Evolutionary conservation across 2,888 invertebrate genomes (phyloP).

Genomic region (Morpho deidamia): DNA sequence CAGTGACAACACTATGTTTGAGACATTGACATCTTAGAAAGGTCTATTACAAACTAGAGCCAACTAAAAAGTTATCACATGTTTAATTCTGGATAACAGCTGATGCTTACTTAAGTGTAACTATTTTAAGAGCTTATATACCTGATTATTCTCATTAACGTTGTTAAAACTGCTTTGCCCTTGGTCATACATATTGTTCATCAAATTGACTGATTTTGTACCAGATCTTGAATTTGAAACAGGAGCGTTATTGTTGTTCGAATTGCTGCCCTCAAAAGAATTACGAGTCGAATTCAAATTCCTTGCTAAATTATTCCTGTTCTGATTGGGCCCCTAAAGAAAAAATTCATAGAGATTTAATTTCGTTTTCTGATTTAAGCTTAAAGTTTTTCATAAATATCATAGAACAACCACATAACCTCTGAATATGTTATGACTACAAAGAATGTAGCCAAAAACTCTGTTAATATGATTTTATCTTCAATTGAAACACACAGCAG

Average conservation of each 20-base stretch:
- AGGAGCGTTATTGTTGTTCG: slow-evolving; percentile 59
- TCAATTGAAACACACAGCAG: no score
- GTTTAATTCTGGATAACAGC: not conserved
- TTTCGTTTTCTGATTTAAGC: no score
- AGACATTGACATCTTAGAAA: no score
- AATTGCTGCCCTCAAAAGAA: slow-evolving; percentile 56
- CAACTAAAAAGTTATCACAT: not conserved
- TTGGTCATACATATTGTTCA: slow-evolving; percentile 72
- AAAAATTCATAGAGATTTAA: not conserved
- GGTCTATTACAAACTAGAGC: no score
- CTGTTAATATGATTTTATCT: no score
- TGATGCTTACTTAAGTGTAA: not conserved
- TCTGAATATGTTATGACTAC: no score
- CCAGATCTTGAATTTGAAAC: slow-evolving; percentile 51
- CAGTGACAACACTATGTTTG: no score
- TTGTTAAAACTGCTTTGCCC: slow-evolving; percentile 63
- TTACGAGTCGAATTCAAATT: slow-evolving; percentile 66
- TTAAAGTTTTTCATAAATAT: no score
- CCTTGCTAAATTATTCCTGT: slow-evolving; percentile 65
- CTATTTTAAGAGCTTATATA: slow-evolving; percentile 33
- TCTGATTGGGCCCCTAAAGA: slow-evolving; percentile 60
- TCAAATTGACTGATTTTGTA: slow-evolving; percentile 65
- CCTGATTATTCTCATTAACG: slow-evolving; percentile 63
- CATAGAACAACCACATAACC: no score
- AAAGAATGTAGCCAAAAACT: no score